A percentile compares a stretch with the other conserved stretches of the same genome.
These are phyloP conservation scores for Stenodera caucasica DNA, from an alignment of 2,888 invertebrate species.

Conservation along the genomic window DNA sequence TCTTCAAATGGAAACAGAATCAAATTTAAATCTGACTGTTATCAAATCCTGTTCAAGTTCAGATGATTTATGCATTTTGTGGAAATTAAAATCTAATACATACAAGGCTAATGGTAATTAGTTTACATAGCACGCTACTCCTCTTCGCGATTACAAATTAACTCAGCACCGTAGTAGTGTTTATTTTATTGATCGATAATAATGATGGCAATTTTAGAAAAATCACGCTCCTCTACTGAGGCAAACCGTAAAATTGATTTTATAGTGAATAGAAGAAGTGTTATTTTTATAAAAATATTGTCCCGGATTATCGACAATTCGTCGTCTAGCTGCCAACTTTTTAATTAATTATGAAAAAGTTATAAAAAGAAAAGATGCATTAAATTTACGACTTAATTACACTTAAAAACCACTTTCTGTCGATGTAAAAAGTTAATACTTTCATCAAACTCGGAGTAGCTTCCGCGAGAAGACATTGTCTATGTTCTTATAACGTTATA, in stretches of 20 bases:
- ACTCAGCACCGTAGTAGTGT: conserved; percentile 2
- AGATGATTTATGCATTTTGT: conserved; percentile 24
- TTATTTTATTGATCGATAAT: conserved; percentile 7
- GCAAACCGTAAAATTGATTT: conserved; percentile 4
- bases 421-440: conserved; percentile 35
- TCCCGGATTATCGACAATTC: neutral
- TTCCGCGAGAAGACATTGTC: conserved; percentile 19
- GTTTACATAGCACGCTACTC: conserved; percentile 21
- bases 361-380: conserved; percentile 31
- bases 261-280: neutral
- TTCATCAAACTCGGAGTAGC: conserved; percentile 29
- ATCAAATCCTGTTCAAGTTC: neutral
- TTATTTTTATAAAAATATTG: neutral
- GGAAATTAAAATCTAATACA: conserved; percentile 21
- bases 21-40: neutral
- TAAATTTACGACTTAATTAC: conserved; percentile 35
- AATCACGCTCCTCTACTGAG: neutral
- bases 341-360: conserved; percentile 31
- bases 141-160: conserved; percentile 4
- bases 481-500: conserved; percentile 11
- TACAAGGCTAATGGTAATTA: conserved; percentile 28
- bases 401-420: conserved; percentile 31
- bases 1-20: neutral
- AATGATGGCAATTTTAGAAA: neutral
- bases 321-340: conserved; percentile 13